These are phyloP conservation scores for Gallinago nigripennis DNA, from an alignment of 2,797 vertebrate genomes.

Conservation along the genomic window DNA sequence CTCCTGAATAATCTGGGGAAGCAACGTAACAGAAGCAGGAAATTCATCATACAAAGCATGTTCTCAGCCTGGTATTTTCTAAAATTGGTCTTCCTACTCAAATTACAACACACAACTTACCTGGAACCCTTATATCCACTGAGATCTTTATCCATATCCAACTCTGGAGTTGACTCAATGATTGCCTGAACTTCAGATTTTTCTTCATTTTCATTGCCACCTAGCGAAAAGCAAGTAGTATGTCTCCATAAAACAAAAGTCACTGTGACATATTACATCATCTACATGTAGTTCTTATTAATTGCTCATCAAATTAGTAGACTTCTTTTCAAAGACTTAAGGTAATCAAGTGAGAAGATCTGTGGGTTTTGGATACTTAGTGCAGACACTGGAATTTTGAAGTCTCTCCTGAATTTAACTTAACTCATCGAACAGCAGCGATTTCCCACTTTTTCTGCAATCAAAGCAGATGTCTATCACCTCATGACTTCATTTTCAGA, in stretches of 20 bases:
- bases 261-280: not conserved
- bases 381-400: not conserved
- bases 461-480: not conserved
- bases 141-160: constrained; percentile 93
- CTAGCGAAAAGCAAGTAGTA: constrained; percentile 55
- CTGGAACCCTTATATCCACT: constrained; percentile 89
- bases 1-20: not conserved
- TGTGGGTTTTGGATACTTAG: not conserved
- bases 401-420: not conserved
- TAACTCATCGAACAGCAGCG: not conserved
- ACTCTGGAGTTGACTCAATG: constrained; percentile 96
- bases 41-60: not conserved
- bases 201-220: constrained; percentile 83
- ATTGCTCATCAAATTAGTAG: not conserved
- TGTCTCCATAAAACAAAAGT: not conserved
- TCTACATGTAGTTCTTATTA: not conserved
- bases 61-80: not conserved
- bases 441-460: not conserved
- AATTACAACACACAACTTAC: constrained; percentile 67
- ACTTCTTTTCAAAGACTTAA: not conserved
- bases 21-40: not conserved
- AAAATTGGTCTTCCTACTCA: not conserved
- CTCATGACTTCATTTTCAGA: not conserved
- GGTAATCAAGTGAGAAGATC: not conserved
- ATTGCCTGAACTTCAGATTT: constrained; percentile 96